Percentiles rank a stretch among this genome's conserved stretches.
Conservation (phyloP, 2,888 invertebrate species). For the Tiliacea aurago region DNA sequence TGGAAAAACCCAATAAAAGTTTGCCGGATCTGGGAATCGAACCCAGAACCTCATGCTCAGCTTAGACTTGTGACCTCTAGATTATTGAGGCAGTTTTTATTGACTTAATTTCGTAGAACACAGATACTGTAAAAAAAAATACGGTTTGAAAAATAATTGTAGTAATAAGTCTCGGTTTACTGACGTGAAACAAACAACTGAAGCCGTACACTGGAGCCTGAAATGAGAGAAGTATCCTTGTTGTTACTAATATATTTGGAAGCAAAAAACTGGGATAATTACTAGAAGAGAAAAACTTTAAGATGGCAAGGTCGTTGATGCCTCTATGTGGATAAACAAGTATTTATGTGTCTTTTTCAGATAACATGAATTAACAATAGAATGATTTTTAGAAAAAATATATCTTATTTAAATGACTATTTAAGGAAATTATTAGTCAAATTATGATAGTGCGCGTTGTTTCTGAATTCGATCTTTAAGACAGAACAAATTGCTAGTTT, state of each 20-base stretch:
- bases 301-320: neutral
- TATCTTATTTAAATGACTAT: neutral
- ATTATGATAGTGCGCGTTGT: neutral
- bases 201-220: conserved; percentile 26
- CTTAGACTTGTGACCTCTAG: neutral
- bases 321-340: neutral
- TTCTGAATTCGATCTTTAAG: neutral
- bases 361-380: neutral
- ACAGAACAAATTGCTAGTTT: neutral
- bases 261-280: conserved; percentile 10
- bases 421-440: neutral
- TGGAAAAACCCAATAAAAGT: neutral
- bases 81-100: neutral
- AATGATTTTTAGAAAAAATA: neutral
- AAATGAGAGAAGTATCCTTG: conserved; percentile 20
- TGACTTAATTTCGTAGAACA: conserved; percentile 28
- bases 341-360: neutral
- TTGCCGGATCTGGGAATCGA: neutral
- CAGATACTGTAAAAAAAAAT: conserved; percentile 23
- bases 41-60: neutral
- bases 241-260: conserved; percentile 26
- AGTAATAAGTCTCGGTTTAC: conserved; percentile 54
- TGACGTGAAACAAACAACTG: conserved; percentile 40
- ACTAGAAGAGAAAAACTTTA: neutral
- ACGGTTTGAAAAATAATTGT: conserved; percentile 40